Conservation (phyloP, 2,797 vertebrate species). For the Prunella strophiata region DNA sequence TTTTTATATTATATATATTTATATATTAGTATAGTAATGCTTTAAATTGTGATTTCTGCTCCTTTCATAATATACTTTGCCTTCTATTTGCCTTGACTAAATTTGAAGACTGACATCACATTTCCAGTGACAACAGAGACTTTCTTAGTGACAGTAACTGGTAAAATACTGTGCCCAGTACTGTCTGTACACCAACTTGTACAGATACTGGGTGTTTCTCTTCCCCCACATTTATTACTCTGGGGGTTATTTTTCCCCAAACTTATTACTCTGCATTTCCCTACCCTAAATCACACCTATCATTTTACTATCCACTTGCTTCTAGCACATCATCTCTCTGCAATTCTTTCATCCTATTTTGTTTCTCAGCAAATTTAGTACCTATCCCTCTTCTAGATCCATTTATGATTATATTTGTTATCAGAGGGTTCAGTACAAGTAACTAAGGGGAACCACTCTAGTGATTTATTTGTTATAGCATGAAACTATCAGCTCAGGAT, state of each 20-base stretch:
- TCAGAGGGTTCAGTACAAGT: not conserved
- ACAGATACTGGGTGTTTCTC: not conserved
- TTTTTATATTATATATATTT: not conserved
- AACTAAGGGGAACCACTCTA: not conserved
- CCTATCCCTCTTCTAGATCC: not conserved
- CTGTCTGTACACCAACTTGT: not conserved
- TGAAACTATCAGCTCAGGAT: not conserved
- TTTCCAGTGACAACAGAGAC: not conserved
- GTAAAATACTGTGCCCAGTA: not conserved
- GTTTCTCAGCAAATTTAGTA: not conserved
- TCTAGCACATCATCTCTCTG: not conserved
- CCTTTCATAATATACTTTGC: not conserved
- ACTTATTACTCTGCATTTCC: not conserved
- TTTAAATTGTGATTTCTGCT: not conserved
- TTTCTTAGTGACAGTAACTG: not conserved
- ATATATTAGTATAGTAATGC: not conserved
- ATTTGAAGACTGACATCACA: not conserved
- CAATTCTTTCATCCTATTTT: not conserved
- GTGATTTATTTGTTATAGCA: not conserved
- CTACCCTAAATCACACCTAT: not conserved
- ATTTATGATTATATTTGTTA: not conserved
- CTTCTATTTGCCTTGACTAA: not conserved
- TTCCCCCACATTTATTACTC: not conserved
- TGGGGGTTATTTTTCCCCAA: not conserved
- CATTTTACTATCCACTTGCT: not conserved